A percentile compares a stretch with the other conserved stretches of the same genome.
phyloP scores from a whole-genome alignment of 2,797 vertebrate species.

The Cebuella pygmaea region DNA sequence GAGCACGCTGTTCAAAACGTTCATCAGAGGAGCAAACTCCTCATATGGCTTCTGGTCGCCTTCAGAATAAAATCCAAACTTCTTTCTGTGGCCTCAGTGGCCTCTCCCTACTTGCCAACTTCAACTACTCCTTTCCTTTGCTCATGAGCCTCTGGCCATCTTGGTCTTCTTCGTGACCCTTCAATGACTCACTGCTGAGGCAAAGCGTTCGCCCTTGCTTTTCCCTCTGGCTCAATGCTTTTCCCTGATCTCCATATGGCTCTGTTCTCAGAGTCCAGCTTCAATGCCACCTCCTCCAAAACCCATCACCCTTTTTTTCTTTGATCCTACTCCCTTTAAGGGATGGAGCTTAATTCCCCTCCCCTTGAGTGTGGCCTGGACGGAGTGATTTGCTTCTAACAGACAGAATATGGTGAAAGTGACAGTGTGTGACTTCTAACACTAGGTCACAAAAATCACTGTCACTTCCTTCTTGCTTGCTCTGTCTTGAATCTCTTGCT shows the following conservation, averaged over 20 bases:
- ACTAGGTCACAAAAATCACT: background rate
- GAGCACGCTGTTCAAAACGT: rapidly evolving
- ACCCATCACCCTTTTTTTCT: background rate
- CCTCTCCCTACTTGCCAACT: background rate
- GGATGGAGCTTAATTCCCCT: background rate
- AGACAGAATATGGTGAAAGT: background rate
- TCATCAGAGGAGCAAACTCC: background rate
- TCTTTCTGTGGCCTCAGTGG: background rate
- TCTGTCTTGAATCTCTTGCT: background rate
- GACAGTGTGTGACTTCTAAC: background rate
- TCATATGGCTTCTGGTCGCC: background rate
- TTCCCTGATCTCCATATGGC: no score
- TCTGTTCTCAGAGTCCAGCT: background rate
- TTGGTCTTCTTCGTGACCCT: background rate
- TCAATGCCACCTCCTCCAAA: background rate
- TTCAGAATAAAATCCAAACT: background rate
- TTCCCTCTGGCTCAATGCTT: background rate
- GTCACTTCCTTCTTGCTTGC: background rate
- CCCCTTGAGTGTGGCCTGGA: background rate
- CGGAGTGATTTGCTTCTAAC: background rate
- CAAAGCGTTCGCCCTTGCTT: background rate
- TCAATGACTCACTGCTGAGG: background rate
- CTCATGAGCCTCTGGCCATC: background rate
- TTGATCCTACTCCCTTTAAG: background rate
- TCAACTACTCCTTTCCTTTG: background rate